A percentile compares a stretch with the other conserved stretches of the same genome.
Evolutionary conservation across 2,888 invertebrate genomes (phyloP).

Genomic region (Drosophila demipolita): DNA sequence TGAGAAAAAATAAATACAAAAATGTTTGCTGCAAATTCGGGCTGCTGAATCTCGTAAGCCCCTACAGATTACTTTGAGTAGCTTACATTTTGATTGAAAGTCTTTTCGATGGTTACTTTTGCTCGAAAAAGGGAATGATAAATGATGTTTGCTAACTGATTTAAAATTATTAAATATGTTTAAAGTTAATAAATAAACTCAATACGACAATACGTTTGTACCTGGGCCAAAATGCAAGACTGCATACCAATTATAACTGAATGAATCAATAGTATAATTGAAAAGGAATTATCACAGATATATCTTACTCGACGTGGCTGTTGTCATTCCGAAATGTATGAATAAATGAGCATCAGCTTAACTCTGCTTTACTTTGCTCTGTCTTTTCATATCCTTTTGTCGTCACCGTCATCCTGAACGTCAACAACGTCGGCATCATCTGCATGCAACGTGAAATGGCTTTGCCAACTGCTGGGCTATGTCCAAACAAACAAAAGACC

Average conservation of each 20-base stretch:
- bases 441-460: slow-evolving; percentile 51
- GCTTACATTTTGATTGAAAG: slow-evolving; percentile 14
- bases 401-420: slow-evolving; percentile 36
- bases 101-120: neutral
- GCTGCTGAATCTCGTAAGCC: slow-evolving; percentile 9
- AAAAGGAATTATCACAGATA: slow-evolving; percentile 14
- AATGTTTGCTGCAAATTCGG: slow-evolving; percentile 14
- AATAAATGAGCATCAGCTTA: slow-evolving; percentile 60
- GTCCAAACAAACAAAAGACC: slow-evolving; percentile 69
- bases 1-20: slow-evolving; percentile 35
- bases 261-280: neutral
- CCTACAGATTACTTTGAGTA: slow-evolving; percentile 10
- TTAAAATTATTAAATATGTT: neutral
- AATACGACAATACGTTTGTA: neutral
- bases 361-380: slow-evolving; percentile 52
- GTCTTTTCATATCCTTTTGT: slow-evolving; percentile 64
- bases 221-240: neutral
- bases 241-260: slow-evolving; percentile 24
- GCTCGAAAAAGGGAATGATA: neutral
- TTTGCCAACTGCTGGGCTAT: slow-evolving; percentile 48
- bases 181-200: neutral
- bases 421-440: slow-evolving; percentile 52
- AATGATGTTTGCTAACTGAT: neutral
- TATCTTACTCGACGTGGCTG: slow-evolving; percentile 8
- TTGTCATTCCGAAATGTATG: slow-evolving; percentile 45